These are phyloP conservation scores for Hyalella azteca DNA, from an alignment of 2,888 invertebrate genomes.

Conservation along the genomic window DNA sequence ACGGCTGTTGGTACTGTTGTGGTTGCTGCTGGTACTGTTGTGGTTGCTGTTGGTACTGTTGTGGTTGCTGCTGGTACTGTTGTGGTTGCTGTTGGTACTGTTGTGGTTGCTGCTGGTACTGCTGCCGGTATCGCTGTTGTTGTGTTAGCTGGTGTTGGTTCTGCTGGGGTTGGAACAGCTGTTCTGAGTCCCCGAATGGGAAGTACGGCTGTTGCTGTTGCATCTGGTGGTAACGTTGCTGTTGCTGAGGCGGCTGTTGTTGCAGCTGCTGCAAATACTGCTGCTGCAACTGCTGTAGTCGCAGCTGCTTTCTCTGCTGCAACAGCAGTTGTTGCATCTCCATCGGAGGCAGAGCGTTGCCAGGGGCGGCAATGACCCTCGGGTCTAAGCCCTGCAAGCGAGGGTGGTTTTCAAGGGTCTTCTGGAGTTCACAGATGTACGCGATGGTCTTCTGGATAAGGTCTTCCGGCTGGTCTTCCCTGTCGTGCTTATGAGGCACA, in stretches of 20 bases:
- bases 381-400: conserved; percentile 8
- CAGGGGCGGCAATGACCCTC: not conserved
- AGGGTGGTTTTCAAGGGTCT: not conserved
- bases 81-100: not conserved
- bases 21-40: not conserved
- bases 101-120: not conserved
- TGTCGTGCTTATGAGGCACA: not conserved
- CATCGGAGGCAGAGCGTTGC: not conserved
- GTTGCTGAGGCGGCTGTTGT: not conserved
- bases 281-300: not conserved
- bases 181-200: not conserved
- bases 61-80: not conserved
- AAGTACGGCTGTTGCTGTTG: not conserved
- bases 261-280: not conserved
- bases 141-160: not conserved
- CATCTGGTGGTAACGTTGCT: not conserved
- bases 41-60: not conserved
- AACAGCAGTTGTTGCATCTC: conserved; percentile 27
- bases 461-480: not conserved
- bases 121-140: not conserved
- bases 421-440: conserved; percentile 18
- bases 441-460: not conserved
- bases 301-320: not conserved
- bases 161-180: not conserved
- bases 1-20: not conserved